phyloP scores from a whole-genome alignment of 2,888 invertebrate species.

The Acholoe squamosa region DNA sequence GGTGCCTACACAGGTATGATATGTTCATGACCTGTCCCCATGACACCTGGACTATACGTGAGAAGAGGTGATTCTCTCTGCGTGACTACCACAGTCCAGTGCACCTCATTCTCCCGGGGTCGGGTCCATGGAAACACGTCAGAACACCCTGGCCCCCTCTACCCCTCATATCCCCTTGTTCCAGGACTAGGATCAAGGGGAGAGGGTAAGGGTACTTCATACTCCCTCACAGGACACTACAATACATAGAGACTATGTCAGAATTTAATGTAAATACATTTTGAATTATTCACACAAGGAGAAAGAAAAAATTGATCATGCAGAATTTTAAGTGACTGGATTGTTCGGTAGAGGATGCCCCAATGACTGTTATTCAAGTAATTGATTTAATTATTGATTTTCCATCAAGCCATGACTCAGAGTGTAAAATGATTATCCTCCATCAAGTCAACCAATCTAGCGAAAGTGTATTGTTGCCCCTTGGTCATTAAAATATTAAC shows the following conservation, averaged over 20 bases:
- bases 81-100: constrained; percentile 44
- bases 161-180: background rate
- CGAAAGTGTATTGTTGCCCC: background rate
- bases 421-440: background rate
- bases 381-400: background rate
- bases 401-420: background rate
- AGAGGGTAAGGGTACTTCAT: background rate
- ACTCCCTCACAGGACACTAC: background rate
- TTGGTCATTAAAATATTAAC: background rate
- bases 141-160: constrained; percentile 8
- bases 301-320: no score
- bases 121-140: background rate
- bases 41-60: background rate
- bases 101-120: background rate
- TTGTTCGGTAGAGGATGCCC: background rate
- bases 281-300: no score
- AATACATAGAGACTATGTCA: background rate
- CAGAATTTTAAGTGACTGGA: no score
- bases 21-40: no score
- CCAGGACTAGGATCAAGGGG: background rate
- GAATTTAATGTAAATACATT: no score
- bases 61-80: constrained; percentile 22
- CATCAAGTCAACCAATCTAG: background rate
- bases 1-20: no score
- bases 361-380: background rate